These are phyloP conservation scores for Cuniculus paca DNA, from an alignment of 2,797 vertebrate species.

Conservation along the genomic window DNA sequence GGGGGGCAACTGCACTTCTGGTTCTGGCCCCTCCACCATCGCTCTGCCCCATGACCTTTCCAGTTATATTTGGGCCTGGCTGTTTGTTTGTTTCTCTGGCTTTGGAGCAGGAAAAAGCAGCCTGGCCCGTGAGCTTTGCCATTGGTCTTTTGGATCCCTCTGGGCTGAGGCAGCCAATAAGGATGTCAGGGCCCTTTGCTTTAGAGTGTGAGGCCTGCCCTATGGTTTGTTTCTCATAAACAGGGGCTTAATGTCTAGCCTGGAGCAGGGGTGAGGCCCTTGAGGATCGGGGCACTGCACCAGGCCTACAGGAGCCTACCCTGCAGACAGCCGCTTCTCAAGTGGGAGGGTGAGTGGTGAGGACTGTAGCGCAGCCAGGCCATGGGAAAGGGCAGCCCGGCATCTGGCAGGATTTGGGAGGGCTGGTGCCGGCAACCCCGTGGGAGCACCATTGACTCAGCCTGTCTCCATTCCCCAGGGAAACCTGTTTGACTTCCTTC, in stretches of 20 bases:
- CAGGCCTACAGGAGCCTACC: background rate
- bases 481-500: conserved; percentile 91
- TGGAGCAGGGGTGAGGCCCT: background rate
- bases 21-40: fast-evolving
- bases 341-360: background rate
- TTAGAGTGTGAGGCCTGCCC: background rate
- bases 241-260: background rate
- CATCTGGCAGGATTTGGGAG: conserved; percentile 18
- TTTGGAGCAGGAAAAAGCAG: background rate
- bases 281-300: background rate
- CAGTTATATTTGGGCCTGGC: background rate
- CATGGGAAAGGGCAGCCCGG: conserved; percentile 74
- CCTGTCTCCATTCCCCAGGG: conserved; percentile 83
- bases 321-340: background rate
- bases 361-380: background rate
- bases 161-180: background rate
- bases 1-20: background rate
- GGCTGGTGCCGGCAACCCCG: background rate
- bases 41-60: background rate
- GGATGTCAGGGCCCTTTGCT: background rate
- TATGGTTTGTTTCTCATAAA: conserved; percentile 38
- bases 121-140: background rate
- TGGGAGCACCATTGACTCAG: background rate
- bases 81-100: background rate
- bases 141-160: background rate